phyloP scores from a whole-genome alignment of 2,113 vertebrate genomes.

The Struthidea cinerea region DNA sequence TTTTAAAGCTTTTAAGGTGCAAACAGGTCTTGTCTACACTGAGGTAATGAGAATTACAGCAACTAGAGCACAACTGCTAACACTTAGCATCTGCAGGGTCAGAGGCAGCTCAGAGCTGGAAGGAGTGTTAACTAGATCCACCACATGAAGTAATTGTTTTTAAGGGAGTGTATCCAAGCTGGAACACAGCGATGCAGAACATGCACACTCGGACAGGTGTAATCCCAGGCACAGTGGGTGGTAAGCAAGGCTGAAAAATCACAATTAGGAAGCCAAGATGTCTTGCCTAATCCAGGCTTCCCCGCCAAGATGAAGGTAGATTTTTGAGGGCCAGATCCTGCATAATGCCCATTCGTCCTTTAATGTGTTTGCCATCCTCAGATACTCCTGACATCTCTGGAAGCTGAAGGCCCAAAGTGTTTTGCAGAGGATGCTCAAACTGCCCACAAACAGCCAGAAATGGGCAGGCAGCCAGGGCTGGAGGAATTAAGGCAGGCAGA shows the following conservation, averaged over 20 bases:
- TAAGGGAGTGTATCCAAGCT: conserved; percentile 50
- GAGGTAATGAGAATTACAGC: conserved; percentile 20
- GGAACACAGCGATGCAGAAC: conserved; percentile 4
- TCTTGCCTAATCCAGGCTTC: not conserved
- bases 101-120: not conserved
- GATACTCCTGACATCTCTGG: not conserved
- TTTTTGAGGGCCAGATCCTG: not conserved
- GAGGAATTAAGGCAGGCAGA: not conserved
- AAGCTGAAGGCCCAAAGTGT: not conserved
- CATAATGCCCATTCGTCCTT: not conserved
- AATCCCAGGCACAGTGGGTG: conserved; percentile 36
- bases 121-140: not conserved
- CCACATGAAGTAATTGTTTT: conserved; percentile 49
- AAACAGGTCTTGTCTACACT: conserved; percentile 32
- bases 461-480: not conserved
- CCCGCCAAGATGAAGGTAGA: not conserved
- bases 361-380: not conserved
- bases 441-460: not conserved
- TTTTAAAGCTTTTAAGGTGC: conserved; percentile 12
- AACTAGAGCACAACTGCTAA: not conserved
- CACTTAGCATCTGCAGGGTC: not conserved
- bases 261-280: not conserved
- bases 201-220: conserved; percentile 36
- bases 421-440: not conserved
- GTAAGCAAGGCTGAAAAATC: conserved; percentile 25